These are phyloP conservation scores for Illadopsis cleaveri DNA, from an alignment of 2,113 vertebrate species.

Conservation along the genomic window DNA sequence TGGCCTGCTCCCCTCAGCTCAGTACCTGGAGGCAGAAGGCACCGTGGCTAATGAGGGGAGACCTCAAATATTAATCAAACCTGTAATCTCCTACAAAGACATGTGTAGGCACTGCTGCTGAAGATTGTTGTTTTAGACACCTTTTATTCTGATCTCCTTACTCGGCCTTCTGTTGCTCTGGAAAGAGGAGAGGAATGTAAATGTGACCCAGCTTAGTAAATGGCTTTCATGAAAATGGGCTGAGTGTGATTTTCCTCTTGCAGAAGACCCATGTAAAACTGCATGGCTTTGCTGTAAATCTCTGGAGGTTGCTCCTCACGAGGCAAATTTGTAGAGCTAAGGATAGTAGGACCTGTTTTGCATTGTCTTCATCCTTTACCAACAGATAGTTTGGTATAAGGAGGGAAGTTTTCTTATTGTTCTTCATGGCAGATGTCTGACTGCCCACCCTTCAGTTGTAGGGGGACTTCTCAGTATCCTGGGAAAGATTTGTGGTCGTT, in stretches of 20 bases:
- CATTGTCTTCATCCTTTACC: not conserved
- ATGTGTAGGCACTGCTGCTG: not conserved
- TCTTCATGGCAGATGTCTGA: not conserved
- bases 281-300: not conserved
- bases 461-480: not conserved
- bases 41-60: not conserved
- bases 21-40: not conserved
- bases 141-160: not conserved
- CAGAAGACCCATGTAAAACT: not conserved
- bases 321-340: not conserved
- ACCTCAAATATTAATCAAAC: not conserved
- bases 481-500: not conserved
- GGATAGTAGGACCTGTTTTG: not conserved
- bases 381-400: not conserved
- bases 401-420: not conserved
- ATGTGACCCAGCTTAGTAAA: not conserved
- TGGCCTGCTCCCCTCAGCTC: not conserved
- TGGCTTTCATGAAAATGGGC: not conserved
- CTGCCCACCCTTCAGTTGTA: not conserved
- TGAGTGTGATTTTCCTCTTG: not conserved
- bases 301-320: not conserved
- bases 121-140: not conserved
- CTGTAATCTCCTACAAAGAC: not conserved
- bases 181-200: not conserved
- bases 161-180: not conserved